These are phyloP conservation scores for Galeopsomyia nigrocyanea DNA, from an alignment of 2,888 invertebrate species.

Conservation along the genomic window DNA sequence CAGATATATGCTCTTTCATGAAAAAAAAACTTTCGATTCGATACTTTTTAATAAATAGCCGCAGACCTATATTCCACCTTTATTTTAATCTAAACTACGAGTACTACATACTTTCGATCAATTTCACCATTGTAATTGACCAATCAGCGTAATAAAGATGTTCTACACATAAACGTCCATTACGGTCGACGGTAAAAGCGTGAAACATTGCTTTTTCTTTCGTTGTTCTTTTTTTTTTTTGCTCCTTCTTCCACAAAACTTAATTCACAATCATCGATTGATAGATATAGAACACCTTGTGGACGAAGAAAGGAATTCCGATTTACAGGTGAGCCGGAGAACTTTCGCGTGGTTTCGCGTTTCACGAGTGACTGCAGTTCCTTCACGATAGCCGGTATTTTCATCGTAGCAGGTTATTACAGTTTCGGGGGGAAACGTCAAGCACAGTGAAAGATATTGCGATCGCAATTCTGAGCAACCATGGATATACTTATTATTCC, in stretches of 20 bases:
- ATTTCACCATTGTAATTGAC: neutral
- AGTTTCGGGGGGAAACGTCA: constrained; percentile 14
- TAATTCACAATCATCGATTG: neutral
- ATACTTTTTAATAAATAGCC: neutral
- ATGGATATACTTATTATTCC: no score
- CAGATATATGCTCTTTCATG: neutral
- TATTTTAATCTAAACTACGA: neutral
- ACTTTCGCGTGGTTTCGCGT: constrained; percentile 56
- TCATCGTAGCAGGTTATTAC: neutral
- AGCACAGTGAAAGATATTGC: constrained; percentile 27
- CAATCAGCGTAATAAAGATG: neutral
- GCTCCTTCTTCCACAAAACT: neutral
- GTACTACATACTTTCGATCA: neutral
- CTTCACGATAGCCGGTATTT: constrained; percentile 6
- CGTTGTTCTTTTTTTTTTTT: neutral
- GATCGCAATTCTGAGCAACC: neutral
- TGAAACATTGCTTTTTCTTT: neutral
- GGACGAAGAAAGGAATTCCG: no score
- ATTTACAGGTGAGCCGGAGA: neutral
- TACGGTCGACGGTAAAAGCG: neutral
- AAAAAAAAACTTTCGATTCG: constrained; percentile 17
- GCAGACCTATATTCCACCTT: neutral
- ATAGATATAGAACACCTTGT: neutral
- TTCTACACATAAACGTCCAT: neutral
- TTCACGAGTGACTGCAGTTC: constrained; percentile 49